Evolutionary conservation across 1,140 invertebrate species (phyloP).

Genomic region (Drosophila carrolli): DNA sequence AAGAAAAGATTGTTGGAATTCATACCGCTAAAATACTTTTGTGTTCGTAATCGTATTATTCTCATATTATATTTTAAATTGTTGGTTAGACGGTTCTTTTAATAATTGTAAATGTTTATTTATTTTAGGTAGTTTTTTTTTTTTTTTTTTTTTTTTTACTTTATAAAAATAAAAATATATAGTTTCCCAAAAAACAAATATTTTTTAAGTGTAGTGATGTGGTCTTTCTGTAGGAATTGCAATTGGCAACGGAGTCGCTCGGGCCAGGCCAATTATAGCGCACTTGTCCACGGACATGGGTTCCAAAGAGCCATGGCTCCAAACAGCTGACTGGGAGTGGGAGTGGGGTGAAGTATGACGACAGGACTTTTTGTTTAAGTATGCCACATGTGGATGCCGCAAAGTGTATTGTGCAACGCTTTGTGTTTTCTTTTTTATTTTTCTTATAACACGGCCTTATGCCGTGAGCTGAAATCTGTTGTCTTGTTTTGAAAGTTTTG

Average conservation of each 20-base stretch:
- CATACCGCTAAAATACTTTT: too few relatives aligned
- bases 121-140: too few relatives aligned
- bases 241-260: slow-evolving; percentile 51
- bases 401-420: slow-evolving; percentile 29
- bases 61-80: too few relatives aligned
- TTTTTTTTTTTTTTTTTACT: too few relatives aligned
- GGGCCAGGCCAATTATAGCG: slow-evolving; percentile 72
- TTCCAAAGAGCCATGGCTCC: slow-evolving; percentile 44
- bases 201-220: slow-evolving; percentile 7
- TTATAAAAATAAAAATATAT: too few relatives aligned
- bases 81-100: too few relatives aligned
- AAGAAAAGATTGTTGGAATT: too few relatives aligned
- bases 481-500: neutral
- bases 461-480: neutral
- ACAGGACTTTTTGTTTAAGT: slow-evolving; percentile 13
- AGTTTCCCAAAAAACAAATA: neutral
- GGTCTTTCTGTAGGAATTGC: slow-evolving; percentile 13
- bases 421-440: neutral
- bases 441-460: slow-evolving; percentile 8
- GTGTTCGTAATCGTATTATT: too few relatives aligned
- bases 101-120: too few relatives aligned
- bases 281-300: slow-evolving; percentile 66
- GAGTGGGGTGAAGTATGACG: slow-evolving; percentile 22
- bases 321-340: slow-evolving; percentile 31
- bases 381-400: slow-evolving; percentile 36